Evolutionary conservation across 1,140 invertebrate genomes (phyloP), one percentile per base, ranked within the genome.

Genomic region (Varroa destructor): DNA sequence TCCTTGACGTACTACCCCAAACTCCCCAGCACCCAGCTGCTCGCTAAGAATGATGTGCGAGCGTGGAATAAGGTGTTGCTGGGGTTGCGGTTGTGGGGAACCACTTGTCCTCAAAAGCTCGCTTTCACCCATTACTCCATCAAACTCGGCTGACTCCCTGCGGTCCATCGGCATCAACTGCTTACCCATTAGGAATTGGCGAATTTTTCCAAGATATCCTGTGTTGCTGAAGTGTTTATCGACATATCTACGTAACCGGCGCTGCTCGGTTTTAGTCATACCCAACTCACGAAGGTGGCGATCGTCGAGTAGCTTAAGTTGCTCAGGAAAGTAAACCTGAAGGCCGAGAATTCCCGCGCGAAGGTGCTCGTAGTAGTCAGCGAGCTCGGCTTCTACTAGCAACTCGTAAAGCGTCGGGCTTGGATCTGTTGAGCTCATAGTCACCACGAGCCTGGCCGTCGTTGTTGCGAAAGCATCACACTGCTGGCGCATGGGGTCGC

Each of bases 1-100:
- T 1, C 92, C 95, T 80, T 97, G 94, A 77, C 96, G 93, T 0
- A 98, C 95, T 6, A 93, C 88, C 6, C 95, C 95, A 83, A 99
- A 98, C 79, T 99, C 94, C 12, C 96, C 95, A 74, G 87, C 88
- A 40, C 94, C 94, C 14, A 98, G 80, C 79, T 94, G 90, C 80
- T 96, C 96, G 78, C 93, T 93, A 3, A 97, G 87, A 55, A 88
- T 87, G 75, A 99, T 94, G 64, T 88, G 87, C 76, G 97, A 92
- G 1, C 89, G 86, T 40, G 92, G 89, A 77, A 99, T 99, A 74
- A 98, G 94, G 78, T 97, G 93, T 80, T 93, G 94, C 37, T 1
- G 1, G 40, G 43, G 64, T 56, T 36, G 40, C 43, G 25, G 37
- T 67, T 25, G 51, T 8, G 72, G 57, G 42, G 43, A 42, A 6